Percentiles rank a stretch among this genome's conserved stretches.
These are phyloP conservation scores for Cheirogaleus major DNA, from an alignment of 2,797 vertebrate species.

Conservation along the genomic window DNA sequence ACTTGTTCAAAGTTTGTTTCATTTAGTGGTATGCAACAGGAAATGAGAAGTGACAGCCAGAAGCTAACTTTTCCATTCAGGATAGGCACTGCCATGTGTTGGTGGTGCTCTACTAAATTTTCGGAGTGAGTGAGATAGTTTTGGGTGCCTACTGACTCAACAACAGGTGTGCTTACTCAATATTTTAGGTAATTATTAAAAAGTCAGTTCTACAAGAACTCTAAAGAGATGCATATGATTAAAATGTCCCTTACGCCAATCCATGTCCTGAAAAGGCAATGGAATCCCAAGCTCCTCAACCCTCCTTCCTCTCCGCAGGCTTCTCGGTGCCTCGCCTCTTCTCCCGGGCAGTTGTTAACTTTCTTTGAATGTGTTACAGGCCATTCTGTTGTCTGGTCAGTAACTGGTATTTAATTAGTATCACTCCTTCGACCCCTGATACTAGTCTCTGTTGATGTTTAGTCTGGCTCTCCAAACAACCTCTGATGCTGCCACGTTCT, in stretches of 20 bases:
- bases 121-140: not conserved
- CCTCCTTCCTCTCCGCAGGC: not conserved
- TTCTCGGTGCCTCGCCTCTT: not conserved
- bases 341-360: not conserved
- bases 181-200: constrained; percentile 3
- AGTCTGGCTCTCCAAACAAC: not conserved
- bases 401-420: not conserved
- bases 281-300: not conserved
- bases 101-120: not conserved
- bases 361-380: not conserved
- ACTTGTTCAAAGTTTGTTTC: not conserved
- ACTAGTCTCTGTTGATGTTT: not conserved
- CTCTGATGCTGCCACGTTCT: fast-evolving
- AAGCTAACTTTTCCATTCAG: not conserved
- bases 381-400: not conserved
- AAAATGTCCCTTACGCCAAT: not conserved
- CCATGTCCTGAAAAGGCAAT: not conserved
- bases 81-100: not conserved
- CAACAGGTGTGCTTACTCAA: not conserved
- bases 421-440: not conserved
- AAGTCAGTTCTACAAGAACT: not conserved
- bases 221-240: not conserved
- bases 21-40: not conserved
- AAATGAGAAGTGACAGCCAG: not conserved
- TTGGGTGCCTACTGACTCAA: not conserved